Evolutionary conservation across 2,113 vertebrate species (phyloP).

Genomic region (Plectropomus leopardus): DNA sequence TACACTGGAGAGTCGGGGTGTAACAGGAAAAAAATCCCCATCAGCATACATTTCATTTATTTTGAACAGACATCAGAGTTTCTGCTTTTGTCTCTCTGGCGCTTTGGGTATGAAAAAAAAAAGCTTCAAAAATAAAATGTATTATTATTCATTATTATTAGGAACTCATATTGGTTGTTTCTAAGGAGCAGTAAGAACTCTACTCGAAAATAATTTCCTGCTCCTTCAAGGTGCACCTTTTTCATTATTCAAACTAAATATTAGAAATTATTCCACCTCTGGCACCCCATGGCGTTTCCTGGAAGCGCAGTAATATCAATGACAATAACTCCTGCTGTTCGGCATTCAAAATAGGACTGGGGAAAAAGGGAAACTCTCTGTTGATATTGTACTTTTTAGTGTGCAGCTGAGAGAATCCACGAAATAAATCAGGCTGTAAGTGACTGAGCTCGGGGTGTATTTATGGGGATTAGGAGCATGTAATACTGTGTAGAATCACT

Average conservation of each 20-base stretch:
- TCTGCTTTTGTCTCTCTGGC: too few species aligned
- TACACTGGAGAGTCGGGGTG: too few species aligned
- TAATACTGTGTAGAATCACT: neutral
- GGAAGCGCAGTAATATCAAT: neutral
- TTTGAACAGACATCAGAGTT: too few species aligned
- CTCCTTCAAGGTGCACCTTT: neutral
- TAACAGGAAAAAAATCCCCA: too few species aligned
- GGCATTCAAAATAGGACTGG: neutral
- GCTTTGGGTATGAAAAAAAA: too few species aligned
- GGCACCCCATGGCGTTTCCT: neutral
- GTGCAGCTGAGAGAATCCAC: conserved; percentile 1
- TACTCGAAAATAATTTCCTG: neutral
- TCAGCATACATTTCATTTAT: too few species aligned
- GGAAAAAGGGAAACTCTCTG: neutral
- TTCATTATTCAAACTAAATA: neutral
- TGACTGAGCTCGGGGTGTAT: neutral
- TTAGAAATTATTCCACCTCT: neutral
- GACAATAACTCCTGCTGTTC: neutral
- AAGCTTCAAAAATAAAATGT: too few species aligned
- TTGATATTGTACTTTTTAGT: neutral
- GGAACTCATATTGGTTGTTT: neutral
- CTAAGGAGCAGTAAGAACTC: neutral
- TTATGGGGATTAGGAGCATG: conserved; percentile 17
- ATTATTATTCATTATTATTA: too few species aligned
- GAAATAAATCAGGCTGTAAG: neutral